Evolutionary conservation across 2,888 invertebrate species (phyloP).

Genomic region (Chaitophorus viminalis): DNA sequence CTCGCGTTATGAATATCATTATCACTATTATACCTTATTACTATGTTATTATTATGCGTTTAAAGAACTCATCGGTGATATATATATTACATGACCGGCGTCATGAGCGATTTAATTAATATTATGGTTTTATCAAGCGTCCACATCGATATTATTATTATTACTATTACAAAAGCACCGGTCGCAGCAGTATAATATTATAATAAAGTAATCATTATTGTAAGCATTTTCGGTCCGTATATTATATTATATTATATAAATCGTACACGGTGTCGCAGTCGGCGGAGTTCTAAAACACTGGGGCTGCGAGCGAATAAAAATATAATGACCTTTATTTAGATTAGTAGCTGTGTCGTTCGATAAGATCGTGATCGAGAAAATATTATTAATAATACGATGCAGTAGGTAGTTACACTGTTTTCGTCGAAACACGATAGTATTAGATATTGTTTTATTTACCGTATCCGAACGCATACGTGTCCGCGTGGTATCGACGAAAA

Average conservation of each 20-base stretch:
- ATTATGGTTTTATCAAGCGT: too few species aligned
- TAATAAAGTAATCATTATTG: neutral
- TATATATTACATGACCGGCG: neutral
- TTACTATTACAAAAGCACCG: neutral
- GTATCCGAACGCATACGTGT: neutral
- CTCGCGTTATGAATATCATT: too few species aligned
- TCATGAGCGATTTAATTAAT: too few species aligned
- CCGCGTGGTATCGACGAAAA: neutral
- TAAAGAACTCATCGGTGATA: neutral
- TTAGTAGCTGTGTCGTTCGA: neutral
- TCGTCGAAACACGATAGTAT: neutral
- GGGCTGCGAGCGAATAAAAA: neutral
- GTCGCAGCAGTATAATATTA: neutral
- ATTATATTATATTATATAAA: neutral
- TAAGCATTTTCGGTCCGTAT: neutral
- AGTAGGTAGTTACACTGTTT: neutral
- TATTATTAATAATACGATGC: slow-evolving; percentile 30
- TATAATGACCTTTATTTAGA: slow-evolving; percentile 23
- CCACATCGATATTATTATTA: neutral
- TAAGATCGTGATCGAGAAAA: neutral
- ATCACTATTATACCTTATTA: too few species aligned
- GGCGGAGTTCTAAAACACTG: neutral
- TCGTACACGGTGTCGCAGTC: neutral
- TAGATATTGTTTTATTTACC: too few species aligned
- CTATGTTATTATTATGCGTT: too few species aligned